These are phyloP conservation scores for Euura lappo DNA, from an alignment of 1,140 invertebrate species.

Conservation along the genomic window DNA sequence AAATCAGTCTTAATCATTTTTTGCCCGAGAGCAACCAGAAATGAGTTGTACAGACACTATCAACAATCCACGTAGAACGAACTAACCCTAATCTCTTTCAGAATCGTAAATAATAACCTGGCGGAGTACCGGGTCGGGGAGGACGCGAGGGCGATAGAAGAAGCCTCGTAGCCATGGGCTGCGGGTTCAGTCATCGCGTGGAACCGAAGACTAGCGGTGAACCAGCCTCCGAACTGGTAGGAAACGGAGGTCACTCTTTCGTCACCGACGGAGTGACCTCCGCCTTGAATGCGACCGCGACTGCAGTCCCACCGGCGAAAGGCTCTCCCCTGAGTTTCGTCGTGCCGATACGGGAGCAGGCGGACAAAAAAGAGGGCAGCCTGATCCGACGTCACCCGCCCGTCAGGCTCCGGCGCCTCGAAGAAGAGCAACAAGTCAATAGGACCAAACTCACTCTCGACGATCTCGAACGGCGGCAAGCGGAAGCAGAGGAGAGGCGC, in stretches of 20 bases:
- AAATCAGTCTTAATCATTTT: too few relatives aligned
- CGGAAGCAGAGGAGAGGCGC: slow-evolving; percentile 43
- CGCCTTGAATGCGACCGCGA: not conserved
- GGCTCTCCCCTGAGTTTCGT: slow-evolving; percentile 44
- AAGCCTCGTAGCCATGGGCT: not conserved
- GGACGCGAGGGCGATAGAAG: too few relatives aligned
- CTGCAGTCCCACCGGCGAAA: slow-evolving; percentile 3
- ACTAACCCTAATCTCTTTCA: too few relatives aligned
- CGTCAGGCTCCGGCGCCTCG: slow-evolving; percentile 42
- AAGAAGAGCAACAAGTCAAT: slow-evolving; percentile 37
- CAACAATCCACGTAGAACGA: too few relatives aligned
- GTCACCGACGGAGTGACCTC: not conserved
- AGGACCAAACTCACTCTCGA: slow-evolving; percentile 40
- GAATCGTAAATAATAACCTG: too few relatives aligned
- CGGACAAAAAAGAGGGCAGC: slow-evolving; percentile 23
- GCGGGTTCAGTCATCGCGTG: slow-evolving; percentile 2
- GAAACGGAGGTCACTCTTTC: not conserved
- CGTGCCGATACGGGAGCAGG: slow-evolving; percentile 31
- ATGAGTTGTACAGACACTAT: too few relatives aligned
- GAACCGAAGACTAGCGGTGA: not conserved
- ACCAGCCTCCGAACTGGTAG: not conserved
- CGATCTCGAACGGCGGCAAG: slow-evolving; percentile 46
- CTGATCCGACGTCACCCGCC: slow-evolving; percentile 47
- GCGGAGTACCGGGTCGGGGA: too few relatives aligned
- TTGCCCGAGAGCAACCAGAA: too few relatives aligned